A percentile compares a stretch with the other conserved stretches of the same genome.
Evolutionary conservation across 2,113 vertebrate genomes (phyloP).

Genomic region (Myotis brandtii): DNA sequence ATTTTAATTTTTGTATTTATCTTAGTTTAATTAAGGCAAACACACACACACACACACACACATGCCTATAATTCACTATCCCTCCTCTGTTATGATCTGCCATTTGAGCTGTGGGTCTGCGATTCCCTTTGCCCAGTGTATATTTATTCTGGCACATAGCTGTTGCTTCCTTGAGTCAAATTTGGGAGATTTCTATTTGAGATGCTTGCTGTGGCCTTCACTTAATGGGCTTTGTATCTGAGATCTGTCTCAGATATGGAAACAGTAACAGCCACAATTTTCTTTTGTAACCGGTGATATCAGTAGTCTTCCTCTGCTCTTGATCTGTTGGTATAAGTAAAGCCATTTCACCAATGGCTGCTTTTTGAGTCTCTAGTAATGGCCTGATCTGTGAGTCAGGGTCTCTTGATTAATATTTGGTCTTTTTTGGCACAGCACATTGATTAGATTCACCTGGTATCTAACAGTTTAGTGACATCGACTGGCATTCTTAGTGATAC

Average conservation of each 20-base stretch:
- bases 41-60: neutral
- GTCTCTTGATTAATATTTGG: neutral
- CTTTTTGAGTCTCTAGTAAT: neutral
- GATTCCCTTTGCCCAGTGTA: neutral
- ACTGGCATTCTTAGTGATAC: neutral
- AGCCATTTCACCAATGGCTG: neutral
- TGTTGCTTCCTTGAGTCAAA: neutral
- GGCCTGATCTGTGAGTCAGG: neutral
- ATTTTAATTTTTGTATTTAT: neutral
- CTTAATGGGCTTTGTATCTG: neutral
- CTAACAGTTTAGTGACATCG: neutral
- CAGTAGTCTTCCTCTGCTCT: neutral
- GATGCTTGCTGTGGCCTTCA: neutral
- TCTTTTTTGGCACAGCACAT: neutral
- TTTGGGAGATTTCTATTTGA: neutral
- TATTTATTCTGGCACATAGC: neutral
- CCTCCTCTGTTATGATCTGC: accelerated
- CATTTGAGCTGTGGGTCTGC: no score
- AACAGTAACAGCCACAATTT: neutral
- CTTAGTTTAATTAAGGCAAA: neutral
- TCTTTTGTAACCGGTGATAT: neutral
- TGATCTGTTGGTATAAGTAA: neutral
- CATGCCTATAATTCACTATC: neutral
- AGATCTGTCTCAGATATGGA: neutral
- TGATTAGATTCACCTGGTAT: neutral